phyloP scores from a whole-genome alignment of 2,113 vertebrate genomes.

The Tichodroma muraria region DNA sequence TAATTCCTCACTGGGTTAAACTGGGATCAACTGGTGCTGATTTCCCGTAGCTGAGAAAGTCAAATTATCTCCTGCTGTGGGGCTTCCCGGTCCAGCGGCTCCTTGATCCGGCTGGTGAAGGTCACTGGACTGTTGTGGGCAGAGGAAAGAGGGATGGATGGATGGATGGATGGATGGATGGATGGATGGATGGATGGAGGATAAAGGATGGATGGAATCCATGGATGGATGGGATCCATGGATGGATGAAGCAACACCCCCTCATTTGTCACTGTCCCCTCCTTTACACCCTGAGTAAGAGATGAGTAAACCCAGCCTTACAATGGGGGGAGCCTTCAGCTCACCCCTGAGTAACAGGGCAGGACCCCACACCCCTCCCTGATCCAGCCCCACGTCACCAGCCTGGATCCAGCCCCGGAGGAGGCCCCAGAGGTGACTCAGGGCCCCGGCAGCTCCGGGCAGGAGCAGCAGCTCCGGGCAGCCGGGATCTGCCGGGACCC shows the following conservation, averaged over 20 bases:
- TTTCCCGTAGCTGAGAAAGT: not conserved
- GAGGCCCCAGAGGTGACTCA: not conserved
- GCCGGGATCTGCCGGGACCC: not conserved
- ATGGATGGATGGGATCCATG: not conserved
- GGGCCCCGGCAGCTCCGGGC: not conserved
- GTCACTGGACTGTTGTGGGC: too few relatives aligned
- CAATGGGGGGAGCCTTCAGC: not conserved
- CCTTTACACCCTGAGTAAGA: not conserved
- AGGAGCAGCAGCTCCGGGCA: rapidly evolving
- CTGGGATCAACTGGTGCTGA: not conserved
- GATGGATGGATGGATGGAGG: too few relatives aligned
- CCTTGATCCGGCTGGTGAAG: too few relatives aligned
- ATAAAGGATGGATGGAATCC: not conserved
- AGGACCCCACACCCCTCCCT: not conserved
- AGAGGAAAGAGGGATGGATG: too few relatives aligned
- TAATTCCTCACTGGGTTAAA: not conserved
- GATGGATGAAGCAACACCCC: not conserved
- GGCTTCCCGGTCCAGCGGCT: too few relatives aligned
- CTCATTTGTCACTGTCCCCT: not conserved
- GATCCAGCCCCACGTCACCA: not conserved
- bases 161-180: not conserved
- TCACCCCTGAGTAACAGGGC: not conserved
- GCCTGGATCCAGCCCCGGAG: rapidly evolving
- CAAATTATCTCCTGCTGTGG: not conserved
- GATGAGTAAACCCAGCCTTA: not conserved